phyloP scores from a whole-genome alignment of 2,888 invertebrate genomes.

The Zaprionus obscuricornis region DNA sequence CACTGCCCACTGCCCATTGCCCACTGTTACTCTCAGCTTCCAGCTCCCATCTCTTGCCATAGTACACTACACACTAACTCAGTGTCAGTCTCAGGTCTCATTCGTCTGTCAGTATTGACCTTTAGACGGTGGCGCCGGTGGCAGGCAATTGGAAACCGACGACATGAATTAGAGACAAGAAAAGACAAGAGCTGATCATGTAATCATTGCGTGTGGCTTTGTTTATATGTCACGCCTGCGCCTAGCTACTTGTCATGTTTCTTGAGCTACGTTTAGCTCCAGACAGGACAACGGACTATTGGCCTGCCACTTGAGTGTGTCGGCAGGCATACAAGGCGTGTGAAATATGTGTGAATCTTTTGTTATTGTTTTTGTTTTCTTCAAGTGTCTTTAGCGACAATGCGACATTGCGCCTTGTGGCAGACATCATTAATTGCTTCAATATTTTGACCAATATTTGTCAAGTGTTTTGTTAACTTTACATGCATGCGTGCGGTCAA shows the following conservation, averaged over 20 bases:
- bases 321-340: slow-evolving; percentile 38
- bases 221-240: slow-evolving; percentile 68
- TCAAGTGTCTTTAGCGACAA: too few relatives aligned
- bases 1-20: too few relatives aligned
- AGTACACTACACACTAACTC: too few relatives aligned
- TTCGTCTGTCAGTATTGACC: too few relatives aligned
- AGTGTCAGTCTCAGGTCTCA: too few relatives aligned
- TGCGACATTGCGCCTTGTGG: too few relatives aligned
- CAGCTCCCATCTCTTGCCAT: neutral
- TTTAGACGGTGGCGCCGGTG: slow-evolving; percentile 35
- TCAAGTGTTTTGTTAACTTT: slow-evolving; percentile 39
- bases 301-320: slow-evolving; percentile 65
- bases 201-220: slow-evolving; percentile 62
- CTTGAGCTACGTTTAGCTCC: slow-evolving; percentile 29
- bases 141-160: slow-evolving; percentile 57
- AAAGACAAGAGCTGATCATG: slow-evolving; percentile 47
- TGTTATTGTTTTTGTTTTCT: neutral
- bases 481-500: too few relatives aligned
- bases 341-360: slow-evolving; percentile 70
- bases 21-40: neutral
- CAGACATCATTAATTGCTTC: slow-evolving; percentile 48
- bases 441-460: slow-evolving; percentile 51
- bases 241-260: slow-evolving; percentile 41
- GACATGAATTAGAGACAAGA: slow-evolving; percentile 5
- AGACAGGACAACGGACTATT: slow-evolving; percentile 39